Evolutionary conservation across 1,140 invertebrate genomes (phyloP).

Genomic region (Luehdorfia chinensis): DNA sequence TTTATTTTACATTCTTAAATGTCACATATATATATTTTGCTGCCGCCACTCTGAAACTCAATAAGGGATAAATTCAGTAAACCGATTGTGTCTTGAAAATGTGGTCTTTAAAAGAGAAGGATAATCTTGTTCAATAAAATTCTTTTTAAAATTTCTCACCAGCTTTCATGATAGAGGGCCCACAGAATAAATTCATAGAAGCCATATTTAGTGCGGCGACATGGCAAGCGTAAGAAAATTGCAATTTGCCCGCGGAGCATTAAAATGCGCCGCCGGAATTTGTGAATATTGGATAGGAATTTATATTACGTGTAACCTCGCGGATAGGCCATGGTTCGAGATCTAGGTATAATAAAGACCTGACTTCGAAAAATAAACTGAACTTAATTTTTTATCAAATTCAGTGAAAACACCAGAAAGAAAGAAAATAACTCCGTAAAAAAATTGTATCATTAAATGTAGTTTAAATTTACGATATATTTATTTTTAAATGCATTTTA

Average conservation of each 20-base stretch:
- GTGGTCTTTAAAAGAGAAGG: too few relatives aligned
- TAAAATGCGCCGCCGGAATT: conserved; percentile 51
- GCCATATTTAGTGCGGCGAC: conserved; percentile 40
- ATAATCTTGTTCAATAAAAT: conserved; percentile 5
- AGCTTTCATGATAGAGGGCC: conserved; percentile 2
- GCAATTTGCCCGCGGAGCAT: conserved; percentile 52
- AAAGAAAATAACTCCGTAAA: too few relatives aligned
- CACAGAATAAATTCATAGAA: conserved; percentile 10
- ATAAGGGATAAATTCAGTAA: too few relatives aligned
- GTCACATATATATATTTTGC: too few relatives aligned
- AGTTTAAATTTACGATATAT: too few relatives aligned
- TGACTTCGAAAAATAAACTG: background rate
- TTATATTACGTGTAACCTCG: conserved; percentile 50
- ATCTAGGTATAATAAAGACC: background rate
- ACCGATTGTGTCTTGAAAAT: too few relatives aligned
- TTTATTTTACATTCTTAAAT: too few relatives aligned
- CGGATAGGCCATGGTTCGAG: conserved; percentile 11
- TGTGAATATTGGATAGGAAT: conserved; percentile 69
- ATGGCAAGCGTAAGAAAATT: conserved; percentile 46
- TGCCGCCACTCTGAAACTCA: too few relatives aligned
- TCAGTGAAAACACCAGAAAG: too few relatives aligned
- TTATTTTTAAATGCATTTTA: too few relatives aligned
- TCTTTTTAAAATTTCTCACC: conserved; percentile 7
- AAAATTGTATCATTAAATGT: too few relatives aligned
- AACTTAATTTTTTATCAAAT: too few relatives aligned